Evolutionary conservation across 2,888 invertebrate species (phyloP), one percentile per base, ranked within the genome.

Genomic region (Pristionchus exspectatus): DNA sequence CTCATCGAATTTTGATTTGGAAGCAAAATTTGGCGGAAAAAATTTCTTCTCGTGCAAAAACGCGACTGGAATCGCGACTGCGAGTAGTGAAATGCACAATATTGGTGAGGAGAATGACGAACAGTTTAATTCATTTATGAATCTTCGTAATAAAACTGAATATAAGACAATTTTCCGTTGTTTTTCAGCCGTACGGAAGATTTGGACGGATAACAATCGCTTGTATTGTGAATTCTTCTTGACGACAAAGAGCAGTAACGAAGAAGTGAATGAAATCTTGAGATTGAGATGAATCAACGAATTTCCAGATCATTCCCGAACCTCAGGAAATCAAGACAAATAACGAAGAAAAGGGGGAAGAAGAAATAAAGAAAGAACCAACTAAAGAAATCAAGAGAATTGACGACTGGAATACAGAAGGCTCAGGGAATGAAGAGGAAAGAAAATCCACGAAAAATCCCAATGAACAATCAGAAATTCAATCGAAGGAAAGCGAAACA

Each of bases 151-250:
- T 50, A 50, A 5, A 50, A 50, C 44, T 10, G 12, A 50, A 12
- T 12, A 50, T 50, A 12, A 50, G 59, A 21, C 59, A 10, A 59
- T 59, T 21, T 18, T 59, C 5, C 21, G 14, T 24, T 59, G 4
- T 63, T 63, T 9, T 63, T 9, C n/a, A 63, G 63, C 21, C 24
- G 63, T 24, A 24, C 24, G 63, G 9, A 63, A n/a, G 63, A 63
- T 0, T 24, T 63, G 24, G n/a, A 63, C 21, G 24, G 63, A 63
- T 24, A 63, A 63, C 63, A 63, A 63, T 63, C 24, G 21, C n/a
- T 63, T 63, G 63, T 63, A 63, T 24, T 63, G 63, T n/a, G 63
- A n/a, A 63, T 63, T 63, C 63, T n/a, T 63, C n/a, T 63, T 63
- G 63, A 63, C 24, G 24, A 10, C 10, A 63, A 63, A 24, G 63